Evolutionary conservation across 2,888 invertebrate genomes (phyloP).

Genomic region (Mantis religiosa): DNA sequence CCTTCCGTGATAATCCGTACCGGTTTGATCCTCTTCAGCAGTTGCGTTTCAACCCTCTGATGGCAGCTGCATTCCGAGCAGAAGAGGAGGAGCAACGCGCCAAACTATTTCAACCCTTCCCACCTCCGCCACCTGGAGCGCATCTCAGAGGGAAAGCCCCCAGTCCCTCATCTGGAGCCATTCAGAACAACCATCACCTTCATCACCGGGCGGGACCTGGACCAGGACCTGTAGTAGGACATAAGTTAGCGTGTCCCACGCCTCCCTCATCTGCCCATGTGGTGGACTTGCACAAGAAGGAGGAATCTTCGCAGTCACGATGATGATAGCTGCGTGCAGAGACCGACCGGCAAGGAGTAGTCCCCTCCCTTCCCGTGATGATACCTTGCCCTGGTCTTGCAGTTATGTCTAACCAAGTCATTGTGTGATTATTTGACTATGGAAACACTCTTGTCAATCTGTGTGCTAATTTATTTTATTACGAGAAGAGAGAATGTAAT

Average conservation of each 20-base stretch:
- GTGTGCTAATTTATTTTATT: slow-evolving; percentile 32
- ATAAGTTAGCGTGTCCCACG: slow-evolving; percentile 22
- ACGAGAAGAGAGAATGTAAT: slow-evolving; percentile 28
- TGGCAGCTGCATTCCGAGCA: slow-evolving; percentile 67
- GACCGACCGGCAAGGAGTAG: neutral
- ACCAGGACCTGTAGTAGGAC: slow-evolving; percentile 6
- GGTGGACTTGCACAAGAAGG: slow-evolving; percentile 31
- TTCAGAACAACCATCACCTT: slow-evolving; percentile 43
- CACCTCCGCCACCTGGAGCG: slow-evolving; percentile 48
- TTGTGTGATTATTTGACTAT: slow-evolving; percentile 14
- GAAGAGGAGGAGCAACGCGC: slow-evolving; percentile 68
- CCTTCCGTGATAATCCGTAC: slow-evolving; percentile 60
- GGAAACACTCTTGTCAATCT: slow-evolving; percentile 20
- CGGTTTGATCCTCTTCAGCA: slow-evolving; percentile 62
- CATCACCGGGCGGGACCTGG: slow-evolving; percentile 22
- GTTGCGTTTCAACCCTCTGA: slow-evolving; percentile 71
- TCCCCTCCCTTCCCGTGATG: neutral
- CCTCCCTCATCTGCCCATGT: slow-evolving; percentile 23
- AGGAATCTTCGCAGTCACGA: slow-evolving; percentile 31
- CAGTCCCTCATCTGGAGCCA: slow-evolving; percentile 38
- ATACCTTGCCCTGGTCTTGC: slow-evolving; percentile 4
- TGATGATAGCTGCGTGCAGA: slow-evolving; percentile 16
- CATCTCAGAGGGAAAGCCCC: slow-evolving; percentile 56
- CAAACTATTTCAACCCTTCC: slow-evolving; percentile 63
- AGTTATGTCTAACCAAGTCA: slow-evolving; percentile 8